Evolutionary conservation across 2,113 vertebrate genomes (phyloP).

Genomic region (Ciconia stormi): DNA sequence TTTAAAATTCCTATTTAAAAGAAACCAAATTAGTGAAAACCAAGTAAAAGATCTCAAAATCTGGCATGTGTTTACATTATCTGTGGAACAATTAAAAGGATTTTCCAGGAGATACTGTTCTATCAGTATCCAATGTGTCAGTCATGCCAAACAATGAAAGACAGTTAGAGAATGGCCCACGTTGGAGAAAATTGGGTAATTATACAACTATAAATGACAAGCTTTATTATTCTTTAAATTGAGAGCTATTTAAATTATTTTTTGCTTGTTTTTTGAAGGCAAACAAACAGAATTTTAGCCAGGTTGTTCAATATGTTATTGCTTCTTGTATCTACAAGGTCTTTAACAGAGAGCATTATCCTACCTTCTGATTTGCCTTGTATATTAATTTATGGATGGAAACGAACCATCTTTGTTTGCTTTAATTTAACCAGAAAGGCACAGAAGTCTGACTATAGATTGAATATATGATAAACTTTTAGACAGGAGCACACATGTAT

Average conservation of each 20-base stretch:
- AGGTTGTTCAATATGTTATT: background rate
- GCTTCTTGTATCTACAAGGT: background rate
- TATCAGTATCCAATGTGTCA: background rate
- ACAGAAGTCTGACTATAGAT: background rate
- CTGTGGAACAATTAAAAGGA: background rate
- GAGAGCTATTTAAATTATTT: background rate
- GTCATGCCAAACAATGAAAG: background rate
- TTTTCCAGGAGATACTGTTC: background rate
- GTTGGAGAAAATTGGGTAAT: background rate
- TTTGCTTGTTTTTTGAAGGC: background rate
- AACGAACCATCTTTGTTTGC: background rate
- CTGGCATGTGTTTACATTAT: background rate
- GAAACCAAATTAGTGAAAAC: background rate
- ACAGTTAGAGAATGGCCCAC: background rate
- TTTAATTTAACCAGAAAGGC: slow-evolving; percentile 8
- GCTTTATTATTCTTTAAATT: background rate
- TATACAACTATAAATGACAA: background rate
- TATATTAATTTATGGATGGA: slow-evolving; percentile 24
- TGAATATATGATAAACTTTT: slow-evolving; percentile 13
- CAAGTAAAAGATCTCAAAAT: background rate
- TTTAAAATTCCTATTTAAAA: background rate
- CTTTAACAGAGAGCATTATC: background rate
- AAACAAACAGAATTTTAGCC: background rate
- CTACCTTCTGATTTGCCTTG: background rate
- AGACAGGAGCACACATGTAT: background rate